Base-by-base conservation (phyloP, 2,888 invertebrate species). In the Argynnis bischoffii region DNA sequence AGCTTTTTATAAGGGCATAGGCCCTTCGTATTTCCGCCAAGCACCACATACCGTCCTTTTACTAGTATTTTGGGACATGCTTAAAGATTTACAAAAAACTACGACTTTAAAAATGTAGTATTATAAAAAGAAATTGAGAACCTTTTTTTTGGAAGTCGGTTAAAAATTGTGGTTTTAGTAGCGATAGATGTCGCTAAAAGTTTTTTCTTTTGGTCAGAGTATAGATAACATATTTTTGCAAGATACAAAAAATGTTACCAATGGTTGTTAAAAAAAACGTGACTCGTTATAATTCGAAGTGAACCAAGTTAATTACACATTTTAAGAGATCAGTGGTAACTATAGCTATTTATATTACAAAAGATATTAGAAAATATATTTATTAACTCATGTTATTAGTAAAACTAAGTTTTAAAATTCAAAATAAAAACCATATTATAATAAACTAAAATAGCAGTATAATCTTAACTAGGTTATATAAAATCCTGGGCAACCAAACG, bases 1-100 rank as follows among this genome's bases (percentile, higher is more conserved):
- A 53, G 99, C 98, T 0, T 95, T 98, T 82, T 98, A 98, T 87
- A 99, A 99, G 89, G 99, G 98, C 35, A 95, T 98, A 78, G 96
- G 96, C 59, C 97, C 98, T 0, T 96, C 96, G 55, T 98, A 98
- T 88, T 88, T 98, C n/a, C 93, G 99, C 68, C 95, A 98, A 76
- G 98, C 98, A 0, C 99, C 99, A 0, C 99, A 99, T 84, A 96
- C 98, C 0, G 96, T 98, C 0, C 87, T 99, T 0, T 96, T 97
- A 72, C 91, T 99, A 65, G 95, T 98, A 48, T 97, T 99, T 86
- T 99, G 98, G 95, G 98, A 98, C 81, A 93, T 95, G 84, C 88
- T 96, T 16, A 94, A 94, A 72, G 93, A 93, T 78, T 51, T 87
- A 8, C 89, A 90, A 75, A 86, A 86, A 72, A 75, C 73, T 57